phyloP scores from a whole-genome alignment of 1,140 invertebrate genomes.

The Drosophila subpulchrella region DNA sequence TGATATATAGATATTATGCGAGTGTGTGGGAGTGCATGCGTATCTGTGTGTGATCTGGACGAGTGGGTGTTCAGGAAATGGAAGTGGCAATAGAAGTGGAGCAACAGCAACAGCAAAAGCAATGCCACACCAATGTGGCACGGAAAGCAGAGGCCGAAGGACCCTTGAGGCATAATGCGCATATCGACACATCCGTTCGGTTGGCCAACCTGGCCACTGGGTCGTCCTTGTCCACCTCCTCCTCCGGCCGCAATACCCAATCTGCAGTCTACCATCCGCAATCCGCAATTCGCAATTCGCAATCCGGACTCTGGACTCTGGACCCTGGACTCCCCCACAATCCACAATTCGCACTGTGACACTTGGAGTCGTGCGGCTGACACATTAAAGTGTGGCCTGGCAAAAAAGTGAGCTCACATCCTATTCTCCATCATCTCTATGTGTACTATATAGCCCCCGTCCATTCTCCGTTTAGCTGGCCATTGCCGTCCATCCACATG shows the following conservation, averaged over 20 bases:
- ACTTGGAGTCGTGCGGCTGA: constrained; percentile 30
- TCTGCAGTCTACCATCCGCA: not conserved
- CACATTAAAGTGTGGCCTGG: constrained; percentile 49
- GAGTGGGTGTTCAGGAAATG: constrained; percentile 4
- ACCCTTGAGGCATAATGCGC: constrained; percentile 55
- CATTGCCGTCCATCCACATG: constrained; percentile 15
- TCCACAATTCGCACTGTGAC: constrained; percentile 4
- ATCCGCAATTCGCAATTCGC: constrained; percentile 2
- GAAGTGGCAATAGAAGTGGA: constrained; percentile 5
- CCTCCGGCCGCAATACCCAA: not conserved
- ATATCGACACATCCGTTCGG: constrained; percentile 38
- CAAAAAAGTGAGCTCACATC: not conserved
- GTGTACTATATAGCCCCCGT: not conserved
- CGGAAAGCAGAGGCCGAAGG: constrained; percentile 7
- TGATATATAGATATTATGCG: not conserved
- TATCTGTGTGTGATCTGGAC: not conserved
- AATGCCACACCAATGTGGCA: not conserved
- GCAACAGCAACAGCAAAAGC: constrained; percentile 3
- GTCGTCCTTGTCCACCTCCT: not conserved
- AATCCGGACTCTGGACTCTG: constrained; percentile 1
- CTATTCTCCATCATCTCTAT: constrained; percentile 2
- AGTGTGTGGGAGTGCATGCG: not conserved
- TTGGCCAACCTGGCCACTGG: constrained; percentile 10
- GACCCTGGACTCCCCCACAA: not conserved
- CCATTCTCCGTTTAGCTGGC: not conserved